Conservation (phyloP, 1,140 invertebrate species). For the Gryon sp. region DNA sequence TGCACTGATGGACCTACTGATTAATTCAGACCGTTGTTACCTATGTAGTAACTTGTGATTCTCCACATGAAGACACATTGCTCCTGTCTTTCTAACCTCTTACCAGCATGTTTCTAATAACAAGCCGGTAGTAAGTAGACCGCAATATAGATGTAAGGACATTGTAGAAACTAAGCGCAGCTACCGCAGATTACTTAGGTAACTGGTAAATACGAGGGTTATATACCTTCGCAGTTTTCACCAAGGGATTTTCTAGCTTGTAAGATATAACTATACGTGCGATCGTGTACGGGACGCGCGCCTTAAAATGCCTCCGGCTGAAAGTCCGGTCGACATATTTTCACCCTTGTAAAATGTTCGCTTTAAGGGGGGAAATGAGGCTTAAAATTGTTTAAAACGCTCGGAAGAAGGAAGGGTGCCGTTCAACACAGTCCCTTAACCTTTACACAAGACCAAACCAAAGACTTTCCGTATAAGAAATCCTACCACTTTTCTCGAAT, state of each 20-base stretch:
- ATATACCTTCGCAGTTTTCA: slow-evolving; percentile 70
- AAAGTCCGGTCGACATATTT: slow-evolving; percentile 59
- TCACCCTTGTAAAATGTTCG: slow-evolving; percentile 74
- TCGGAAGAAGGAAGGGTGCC: slow-evolving; percentile 73
- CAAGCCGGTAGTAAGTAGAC: slow-evolving; percentile 43
- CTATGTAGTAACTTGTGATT: slow-evolving; percentile 14
- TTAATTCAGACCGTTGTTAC: slow-evolving; percentile 6
- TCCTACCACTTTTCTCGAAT: slow-evolving; percentile 33
- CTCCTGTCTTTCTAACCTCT: slow-evolving; percentile 17
- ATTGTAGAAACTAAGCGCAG: slow-evolving; percentile 67
- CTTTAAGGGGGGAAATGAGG: slow-evolving; percentile 80
- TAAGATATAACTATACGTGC: slow-evolving; percentile 59
- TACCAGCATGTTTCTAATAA: slow-evolving; percentile 21
- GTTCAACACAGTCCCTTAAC: slow-evolving; percentile 39
- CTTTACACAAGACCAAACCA: slow-evolving; percentile 46
- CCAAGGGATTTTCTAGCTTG: slow-evolving; percentile 64
- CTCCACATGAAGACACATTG: slow-evolving; percentile 23
- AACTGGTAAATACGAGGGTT: slow-evolving; percentile 80
- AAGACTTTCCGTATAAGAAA: slow-evolving; percentile 45
- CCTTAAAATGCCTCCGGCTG: slow-evolving; percentile 66
- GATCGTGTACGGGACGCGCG: slow-evolving; percentile 28
- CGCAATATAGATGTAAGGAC: slow-evolving; percentile 67
- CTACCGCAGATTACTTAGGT: slow-evolving; percentile 78
- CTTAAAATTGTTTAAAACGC: slow-evolving; percentile 80
- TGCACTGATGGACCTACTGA: background rate